Base-by-base conservation (phyloP, 2,113 vertebrate species). In the Athene noctua region DNA sequence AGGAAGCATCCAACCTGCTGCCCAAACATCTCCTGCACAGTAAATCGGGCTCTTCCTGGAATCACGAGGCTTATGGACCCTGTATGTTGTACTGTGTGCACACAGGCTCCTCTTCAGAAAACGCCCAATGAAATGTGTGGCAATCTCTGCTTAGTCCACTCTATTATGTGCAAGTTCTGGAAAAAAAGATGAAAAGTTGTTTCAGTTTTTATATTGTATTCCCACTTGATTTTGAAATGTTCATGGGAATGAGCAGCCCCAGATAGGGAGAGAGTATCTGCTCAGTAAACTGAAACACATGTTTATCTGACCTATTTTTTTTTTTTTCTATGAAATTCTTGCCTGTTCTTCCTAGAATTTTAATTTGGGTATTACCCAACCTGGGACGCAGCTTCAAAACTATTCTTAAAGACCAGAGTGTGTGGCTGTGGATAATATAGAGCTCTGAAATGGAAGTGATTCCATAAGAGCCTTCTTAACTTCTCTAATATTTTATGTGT, bases 11-110 rank as follows among this genome's bases (percentile, higher is more conserved):
- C 67, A 51, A 73, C n/a, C n/a, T 32, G 15, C 34, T 42, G 34
- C 27, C 22, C 27, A 20, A 44, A n/a, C 21, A 46, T 13, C 0
- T 1, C 11, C 51, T 62, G 47, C 25, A 11, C 2, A 2, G 19
- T 58, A 42, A 68, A 54, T 59, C 2, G 2, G 21, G 12, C 19
- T n/a, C 8, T 72, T 81, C 47, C 68, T 58, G 54, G 44, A 90
- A 51, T 10, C 5, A 2, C 1, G 40, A 26, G 6, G 15, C 38
- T 81, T 36, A 19, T 2, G 4, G 47, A 36, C 7, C 15, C 1
- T 3, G 3, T 27, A 15, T 1, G 4, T 11, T 1, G 1, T 0
- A 12, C 6, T 11, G 42, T 1, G 2, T 7, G 11, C 25, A 42
- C 22, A 6, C 5, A 29, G 55, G 14, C 6, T 79, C 32, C 29